phyloP scores from a whole-genome alignment of 37 sponge, comb jelly and placozoan genomes.

The Crambe crambe region DNA sequence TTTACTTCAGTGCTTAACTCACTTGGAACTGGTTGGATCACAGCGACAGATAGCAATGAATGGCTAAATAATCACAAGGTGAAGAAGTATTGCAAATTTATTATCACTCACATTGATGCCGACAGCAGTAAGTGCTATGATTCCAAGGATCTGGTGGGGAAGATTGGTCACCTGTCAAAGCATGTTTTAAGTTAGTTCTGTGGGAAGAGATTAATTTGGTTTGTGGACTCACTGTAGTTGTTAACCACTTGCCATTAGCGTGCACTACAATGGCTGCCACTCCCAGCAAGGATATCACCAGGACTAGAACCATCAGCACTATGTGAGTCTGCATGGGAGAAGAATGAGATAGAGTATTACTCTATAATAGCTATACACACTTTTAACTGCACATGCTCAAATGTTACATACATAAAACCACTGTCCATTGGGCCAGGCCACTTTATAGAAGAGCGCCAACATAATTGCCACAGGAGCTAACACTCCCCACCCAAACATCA shows the following conservation, averaged over 20 bases:
- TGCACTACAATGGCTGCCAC: constrained; percentile 27
- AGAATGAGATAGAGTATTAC: not conserved
- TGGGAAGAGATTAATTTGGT: not conserved
- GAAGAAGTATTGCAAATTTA: not conserved
- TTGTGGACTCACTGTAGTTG: constrained; percentile 4
- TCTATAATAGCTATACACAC: not conserved
- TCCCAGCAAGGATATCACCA: constrained; percentile 18
- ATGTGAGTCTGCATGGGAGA: constrained; percentile 41
- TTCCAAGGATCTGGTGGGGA: constrained; percentile 60
- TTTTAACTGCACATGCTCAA: no score
- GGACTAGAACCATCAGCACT: not conserved
- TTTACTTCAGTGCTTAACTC: no score
- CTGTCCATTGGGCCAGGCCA: constrained; percentile 60
- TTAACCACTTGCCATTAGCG: constrained; percentile 34
- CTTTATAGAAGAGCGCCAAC: constrained; percentile 61
- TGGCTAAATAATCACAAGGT: constrained; percentile 12
- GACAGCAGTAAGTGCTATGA: constrained; percentile 31
- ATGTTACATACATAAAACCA: constrained; percentile 79
- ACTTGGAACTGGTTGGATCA: constrained; percentile 38
- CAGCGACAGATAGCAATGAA: constrained; percentile 28
- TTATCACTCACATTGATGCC: constrained; percentile 57
- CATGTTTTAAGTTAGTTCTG: no score
- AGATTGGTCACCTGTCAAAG: constrained; percentile 32
- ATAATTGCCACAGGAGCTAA: constrained; percentile 61
- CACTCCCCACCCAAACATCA: constrained; percentile 56